Percentiles rank a stretch among this genome's conserved stretches.
Conservation (phyloP, 2,797 vertebrate species). For the Helostoma temminkii region DNA sequence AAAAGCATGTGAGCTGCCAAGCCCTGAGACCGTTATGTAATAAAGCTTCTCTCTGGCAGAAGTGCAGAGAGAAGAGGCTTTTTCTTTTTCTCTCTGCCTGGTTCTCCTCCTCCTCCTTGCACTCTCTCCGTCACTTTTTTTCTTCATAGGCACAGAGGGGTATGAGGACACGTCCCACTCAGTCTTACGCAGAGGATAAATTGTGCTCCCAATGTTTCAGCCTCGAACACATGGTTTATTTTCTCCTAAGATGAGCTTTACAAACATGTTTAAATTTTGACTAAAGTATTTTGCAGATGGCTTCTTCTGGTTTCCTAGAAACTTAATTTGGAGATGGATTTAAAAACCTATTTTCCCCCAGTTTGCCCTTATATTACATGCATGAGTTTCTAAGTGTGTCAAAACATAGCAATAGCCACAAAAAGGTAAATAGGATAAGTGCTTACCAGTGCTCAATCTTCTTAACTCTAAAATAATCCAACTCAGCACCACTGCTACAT, state of each 20-base stretch:
- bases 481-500: neutral
- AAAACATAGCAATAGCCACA: neutral
- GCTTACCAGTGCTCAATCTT: neutral
- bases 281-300: conserved; percentile 21
- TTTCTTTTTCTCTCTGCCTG: conserved; percentile 43
- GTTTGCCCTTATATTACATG: neutral
- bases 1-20: conserved; percentile 79
- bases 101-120: conserved; percentile 1
- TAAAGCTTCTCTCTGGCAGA: conserved; percentile 71
- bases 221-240: conserved; percentile 27
- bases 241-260: conserved; percentile 18
- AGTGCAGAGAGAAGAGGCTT: conserved; percentile 50
- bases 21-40: conserved; percentile 74
- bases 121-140: conserved; percentile 19
- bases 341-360: conserved; percentile 13
- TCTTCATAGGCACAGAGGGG: conserved; percentile 21
- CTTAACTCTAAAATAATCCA: conserved; percentile 16
- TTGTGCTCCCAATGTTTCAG: conserved; percentile 33
- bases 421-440: conserved; percentile 8
- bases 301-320: conserved; percentile 15
- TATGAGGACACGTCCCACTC: conserved; percentile 32
- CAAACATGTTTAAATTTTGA: conserved; percentile 32
- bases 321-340: conserved; percentile 4
- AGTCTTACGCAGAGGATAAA: conserved; percentile 30
- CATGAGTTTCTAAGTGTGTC: neutral